Evolutionary conservation across 2,888 invertebrate species (phyloP).

Genomic region (Conchocele bisecta): DNA sequence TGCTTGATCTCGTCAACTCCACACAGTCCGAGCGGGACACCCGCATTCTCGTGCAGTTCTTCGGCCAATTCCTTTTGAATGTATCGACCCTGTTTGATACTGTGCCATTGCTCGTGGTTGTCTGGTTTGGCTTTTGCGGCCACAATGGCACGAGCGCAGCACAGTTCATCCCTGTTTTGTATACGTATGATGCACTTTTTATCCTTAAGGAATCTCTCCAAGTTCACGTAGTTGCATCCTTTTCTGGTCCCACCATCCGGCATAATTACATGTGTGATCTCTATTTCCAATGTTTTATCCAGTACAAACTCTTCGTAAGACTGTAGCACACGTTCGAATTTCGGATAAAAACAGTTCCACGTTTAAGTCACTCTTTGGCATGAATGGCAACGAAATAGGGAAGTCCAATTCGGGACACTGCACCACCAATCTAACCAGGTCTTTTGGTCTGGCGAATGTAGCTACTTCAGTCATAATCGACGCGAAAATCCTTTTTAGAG

Average conservation of each 20-base stretch:
- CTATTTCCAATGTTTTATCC: slow-evolving; percentile 28
- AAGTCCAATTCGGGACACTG: slow-evolving; percentile 47
- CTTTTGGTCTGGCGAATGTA: slow-evolving; percentile 7
- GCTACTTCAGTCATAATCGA: slow-evolving; percentile 28
- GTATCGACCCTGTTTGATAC: slow-evolving; percentile 14
- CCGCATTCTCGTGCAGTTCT: slow-evolving; percentile 15
- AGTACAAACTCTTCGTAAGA: slow-evolving; percentile 47
- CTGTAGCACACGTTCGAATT: slow-evolving; percentile 48
- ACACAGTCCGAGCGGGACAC: slow-evolving; percentile 15
- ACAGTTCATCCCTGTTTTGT: slow-evolving; percentile 32
- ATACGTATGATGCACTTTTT: slow-evolving; percentile 25
- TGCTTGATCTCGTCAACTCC: slow-evolving; percentile 20
- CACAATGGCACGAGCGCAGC: slow-evolving; percentile 40
- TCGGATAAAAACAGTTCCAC: slow-evolving; percentile 43
- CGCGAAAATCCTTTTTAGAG: slow-evolving; percentile 16
- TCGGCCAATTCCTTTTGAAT: slow-evolving; percentile 28
- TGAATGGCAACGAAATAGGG: slow-evolving; percentile 42
- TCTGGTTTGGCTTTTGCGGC: slow-evolving; percentile 31
- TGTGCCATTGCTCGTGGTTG: slow-evolving; percentile 37
- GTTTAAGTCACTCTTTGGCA: slow-evolving; percentile 27
- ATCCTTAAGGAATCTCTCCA: slow-evolving; percentile 9
- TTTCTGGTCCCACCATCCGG: slow-evolving; percentile 7
- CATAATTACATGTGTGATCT: slow-evolving; percentile 22
- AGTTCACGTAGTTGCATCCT: slow-evolving; percentile 13
- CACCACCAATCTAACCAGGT: slow-evolving; percentile 44